A percentile compares a stretch with the other conserved stretches of the same genome.
Evolutionary conservation across 2,888 invertebrate genomes (phyloP).

Genomic region (Drosophila falleni): DNA sequence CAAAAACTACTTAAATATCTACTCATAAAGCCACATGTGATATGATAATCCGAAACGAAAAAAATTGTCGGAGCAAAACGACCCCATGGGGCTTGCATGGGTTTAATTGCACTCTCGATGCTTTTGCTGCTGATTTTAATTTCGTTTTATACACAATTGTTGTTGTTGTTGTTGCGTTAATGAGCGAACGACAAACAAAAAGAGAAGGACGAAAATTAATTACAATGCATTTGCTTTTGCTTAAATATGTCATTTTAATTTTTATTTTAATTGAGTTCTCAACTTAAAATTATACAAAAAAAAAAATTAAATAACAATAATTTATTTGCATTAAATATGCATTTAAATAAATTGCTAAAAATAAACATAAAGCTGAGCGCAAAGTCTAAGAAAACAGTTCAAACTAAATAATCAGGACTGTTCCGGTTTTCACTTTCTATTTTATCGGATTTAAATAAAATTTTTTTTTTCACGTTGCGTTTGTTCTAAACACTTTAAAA

Average conservation of each 20-base stretch:
- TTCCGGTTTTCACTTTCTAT: no score
- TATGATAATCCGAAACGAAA: constrained; percentile 11
- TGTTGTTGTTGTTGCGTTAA: constrained; percentile 24
- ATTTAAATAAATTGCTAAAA: constrained; percentile 15
- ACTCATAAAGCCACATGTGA: constrained; percentile 7
- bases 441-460: no score
- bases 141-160: constrained; percentile 1
- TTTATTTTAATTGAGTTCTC: constrained; percentile 30
- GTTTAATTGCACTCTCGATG: constrained; percentile 65
- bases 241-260: constrained; percentile 22
- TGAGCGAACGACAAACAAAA: constrained; percentile 41
- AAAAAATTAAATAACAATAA: not conserved
- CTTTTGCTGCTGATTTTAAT: constrained; percentile 18
- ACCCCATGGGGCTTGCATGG: constrained; percentile 60
- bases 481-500: no score
- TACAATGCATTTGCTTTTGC: constrained; percentile 32
- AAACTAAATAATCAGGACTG: not conserved
- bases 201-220: constrained; percentile 3
- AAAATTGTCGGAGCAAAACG: constrained; percentile 46
- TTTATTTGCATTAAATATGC: constrained; percentile 7
- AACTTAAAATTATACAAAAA: constrained; percentile 34
- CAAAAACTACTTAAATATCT: not conserved
- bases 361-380: constrained; percentile 18
- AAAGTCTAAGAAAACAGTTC: not conserved
- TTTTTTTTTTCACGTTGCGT: no score